Conservation (phyloP, 2,113 vertebrate genomes). For the Nannospalax galili region DNA sequence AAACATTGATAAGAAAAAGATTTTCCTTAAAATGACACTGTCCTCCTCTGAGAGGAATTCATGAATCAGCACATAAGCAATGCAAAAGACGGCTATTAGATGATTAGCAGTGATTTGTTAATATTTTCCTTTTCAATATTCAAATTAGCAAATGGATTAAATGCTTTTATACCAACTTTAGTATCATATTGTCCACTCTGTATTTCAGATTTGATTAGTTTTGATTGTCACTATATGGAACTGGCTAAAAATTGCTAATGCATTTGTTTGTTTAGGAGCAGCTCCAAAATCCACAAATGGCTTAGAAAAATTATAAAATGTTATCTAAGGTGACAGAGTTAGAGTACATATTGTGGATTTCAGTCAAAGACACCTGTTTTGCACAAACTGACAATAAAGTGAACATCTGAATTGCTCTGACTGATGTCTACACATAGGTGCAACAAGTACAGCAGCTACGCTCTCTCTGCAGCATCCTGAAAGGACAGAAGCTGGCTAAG, state of each 20-base stretch:
- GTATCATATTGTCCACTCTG: background rate
- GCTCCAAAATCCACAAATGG: background rate
- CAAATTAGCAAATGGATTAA: background rate
- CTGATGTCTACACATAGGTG: background rate
- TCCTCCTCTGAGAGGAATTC: background rate
- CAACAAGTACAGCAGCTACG: rapidly evolving
- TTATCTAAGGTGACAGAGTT: background rate
- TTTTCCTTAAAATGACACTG: background rate
- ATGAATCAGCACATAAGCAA: background rate
- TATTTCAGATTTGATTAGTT: background rate
- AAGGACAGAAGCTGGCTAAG: no score
- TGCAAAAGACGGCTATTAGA: background rate
- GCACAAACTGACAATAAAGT: background rate
- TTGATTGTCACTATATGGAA: background rate
- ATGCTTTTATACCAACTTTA: background rate
- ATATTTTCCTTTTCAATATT: background rate
- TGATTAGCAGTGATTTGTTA: background rate
- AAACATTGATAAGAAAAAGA: background rate
- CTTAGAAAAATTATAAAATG: background rate
- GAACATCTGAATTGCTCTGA: background rate
- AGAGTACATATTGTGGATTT: no score
- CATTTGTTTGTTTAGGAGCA: background rate
- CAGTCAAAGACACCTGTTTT: background rate
- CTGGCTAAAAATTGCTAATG: background rate
- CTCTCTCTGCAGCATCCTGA: background rate